phyloP scores from a whole-genome alignment of 2,888 invertebrate species.

The Andricus curvator region DNA sequence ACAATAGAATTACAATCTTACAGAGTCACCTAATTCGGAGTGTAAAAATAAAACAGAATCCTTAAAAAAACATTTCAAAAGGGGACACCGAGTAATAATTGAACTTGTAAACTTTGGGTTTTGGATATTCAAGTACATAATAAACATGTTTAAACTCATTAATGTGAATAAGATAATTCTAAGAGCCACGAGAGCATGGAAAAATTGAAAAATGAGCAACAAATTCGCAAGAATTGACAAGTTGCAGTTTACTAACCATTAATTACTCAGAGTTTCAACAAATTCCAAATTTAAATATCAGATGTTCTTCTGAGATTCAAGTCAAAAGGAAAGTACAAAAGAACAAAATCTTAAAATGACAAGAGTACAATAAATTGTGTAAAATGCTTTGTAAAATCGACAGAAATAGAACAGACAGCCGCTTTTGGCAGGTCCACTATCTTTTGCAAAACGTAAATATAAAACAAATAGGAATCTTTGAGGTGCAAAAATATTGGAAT shows the following conservation, averaged over 20 bases:
- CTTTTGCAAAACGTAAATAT: not conserved
- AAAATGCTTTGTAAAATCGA: not conserved
- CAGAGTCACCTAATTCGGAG: not conserved
- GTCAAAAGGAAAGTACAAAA: not conserved
- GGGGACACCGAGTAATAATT: not conserved
- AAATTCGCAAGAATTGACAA: not conserved
- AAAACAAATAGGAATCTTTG: not conserved
- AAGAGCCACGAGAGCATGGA: not conserved
- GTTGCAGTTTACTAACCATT: too few species aligned
- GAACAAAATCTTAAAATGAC: not conserved
- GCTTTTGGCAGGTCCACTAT: not conserved
- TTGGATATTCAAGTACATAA: not conserved
- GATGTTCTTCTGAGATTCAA: not conserved
- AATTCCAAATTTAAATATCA: not conserved
- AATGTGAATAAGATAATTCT: not conserved
- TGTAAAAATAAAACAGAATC: not conserved
- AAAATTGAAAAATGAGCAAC: not conserved
- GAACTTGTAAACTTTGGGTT: not conserved
- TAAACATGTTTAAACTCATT: not conserved
- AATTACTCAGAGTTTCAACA: too few species aligned
- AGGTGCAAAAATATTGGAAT: not conserved
- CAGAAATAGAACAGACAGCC: not conserved
- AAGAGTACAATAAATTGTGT: not conserved
- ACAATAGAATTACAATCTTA: conserved; percentile 11
- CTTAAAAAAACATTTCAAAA: not conserved